Evolutionary conservation across 2,888 invertebrate genomes (phyloP).

Genomic region (Emmelina monodactyla): DNA sequence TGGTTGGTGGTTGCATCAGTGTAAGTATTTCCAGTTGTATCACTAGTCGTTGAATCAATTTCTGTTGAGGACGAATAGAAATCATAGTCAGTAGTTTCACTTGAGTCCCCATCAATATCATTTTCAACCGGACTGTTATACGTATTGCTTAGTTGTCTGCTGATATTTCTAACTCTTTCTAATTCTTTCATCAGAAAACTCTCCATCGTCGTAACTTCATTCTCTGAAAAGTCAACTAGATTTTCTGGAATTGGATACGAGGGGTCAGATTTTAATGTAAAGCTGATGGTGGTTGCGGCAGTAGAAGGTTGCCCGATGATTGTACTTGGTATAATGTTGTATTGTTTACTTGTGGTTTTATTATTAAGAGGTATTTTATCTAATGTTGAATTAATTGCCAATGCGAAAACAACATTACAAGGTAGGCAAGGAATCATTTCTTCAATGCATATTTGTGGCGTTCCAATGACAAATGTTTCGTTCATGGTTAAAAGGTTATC

Average conservation of each 20-base stretch:
- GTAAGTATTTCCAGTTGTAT: no score
- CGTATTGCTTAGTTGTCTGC: constrained; percentile 1
- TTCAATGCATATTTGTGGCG: constrained; percentile 30
- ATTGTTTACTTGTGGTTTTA: not conserved
- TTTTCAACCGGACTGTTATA: no score
- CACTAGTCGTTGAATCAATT: no score
- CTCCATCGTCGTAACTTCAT: constrained; percentile 14
- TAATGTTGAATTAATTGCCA: not conserved
- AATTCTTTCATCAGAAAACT: constrained; percentile 22
- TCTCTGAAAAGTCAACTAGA: constrained; percentile 11
- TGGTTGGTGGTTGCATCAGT: no score
- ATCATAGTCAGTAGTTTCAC: no score
- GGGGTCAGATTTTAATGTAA: not conserved
- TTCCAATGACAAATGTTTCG: constrained; percentile 22
- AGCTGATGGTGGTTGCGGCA: not conserved
- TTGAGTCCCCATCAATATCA: no score
- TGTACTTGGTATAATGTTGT: not conserved
- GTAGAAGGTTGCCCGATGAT: not conserved
- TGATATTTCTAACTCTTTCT: constrained; percentile 22
- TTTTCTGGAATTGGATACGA: constrained; percentile 13
- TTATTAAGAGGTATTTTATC: not conserved
- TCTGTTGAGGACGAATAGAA: no score
- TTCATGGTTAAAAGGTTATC: constrained; percentile 24
- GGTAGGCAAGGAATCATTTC: constrained; percentile 33
- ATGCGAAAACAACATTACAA: constrained; percentile 22